phyloP scores from a whole-genome alignment of 1,140 invertebrate genomes.

The Scylla paramamosain region DNA sequence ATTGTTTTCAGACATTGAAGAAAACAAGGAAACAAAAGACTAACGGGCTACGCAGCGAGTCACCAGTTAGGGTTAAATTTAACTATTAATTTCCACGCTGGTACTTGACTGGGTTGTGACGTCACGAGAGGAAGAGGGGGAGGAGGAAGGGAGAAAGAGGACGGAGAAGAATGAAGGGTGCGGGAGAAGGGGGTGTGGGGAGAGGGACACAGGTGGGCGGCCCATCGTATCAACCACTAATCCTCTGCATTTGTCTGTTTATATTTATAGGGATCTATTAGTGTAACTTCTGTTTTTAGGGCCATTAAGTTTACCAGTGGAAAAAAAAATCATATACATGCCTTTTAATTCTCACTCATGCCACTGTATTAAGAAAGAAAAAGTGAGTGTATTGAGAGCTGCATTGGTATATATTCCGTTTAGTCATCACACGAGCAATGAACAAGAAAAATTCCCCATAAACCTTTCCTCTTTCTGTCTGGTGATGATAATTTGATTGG shows the following conservation, averaged over 20 bases:
- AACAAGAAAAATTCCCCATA: no score
- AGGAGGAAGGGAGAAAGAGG: background rate
- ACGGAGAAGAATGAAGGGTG: background rate
- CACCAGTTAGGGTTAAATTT: no score
- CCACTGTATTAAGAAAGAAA: no score
- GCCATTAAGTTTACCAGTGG: no score
- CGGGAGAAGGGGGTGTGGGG: background rate
- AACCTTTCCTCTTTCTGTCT: background rate
- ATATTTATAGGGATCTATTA: no score
- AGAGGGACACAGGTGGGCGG: constrained; percentile 4
- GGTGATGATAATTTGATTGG: background rate
- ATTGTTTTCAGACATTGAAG: background rate
- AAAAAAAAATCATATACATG: no score
- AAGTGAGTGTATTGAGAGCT: no score
- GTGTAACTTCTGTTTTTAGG: no score
- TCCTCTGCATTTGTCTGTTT: background rate
- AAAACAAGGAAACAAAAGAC: background rate
- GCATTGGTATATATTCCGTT: no score
- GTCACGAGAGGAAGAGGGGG: background rate
- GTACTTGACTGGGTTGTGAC: background rate
- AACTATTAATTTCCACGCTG: no score
- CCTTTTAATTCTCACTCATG: no score
- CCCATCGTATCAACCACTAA: background rate
- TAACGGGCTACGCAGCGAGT: background rate
- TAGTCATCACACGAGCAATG: no score